Evolutionary conservation across 2,888 invertebrate genomes (phyloP), one percentile per base, ranked within the genome.

Genomic region (Unio delphinus): DNA sequence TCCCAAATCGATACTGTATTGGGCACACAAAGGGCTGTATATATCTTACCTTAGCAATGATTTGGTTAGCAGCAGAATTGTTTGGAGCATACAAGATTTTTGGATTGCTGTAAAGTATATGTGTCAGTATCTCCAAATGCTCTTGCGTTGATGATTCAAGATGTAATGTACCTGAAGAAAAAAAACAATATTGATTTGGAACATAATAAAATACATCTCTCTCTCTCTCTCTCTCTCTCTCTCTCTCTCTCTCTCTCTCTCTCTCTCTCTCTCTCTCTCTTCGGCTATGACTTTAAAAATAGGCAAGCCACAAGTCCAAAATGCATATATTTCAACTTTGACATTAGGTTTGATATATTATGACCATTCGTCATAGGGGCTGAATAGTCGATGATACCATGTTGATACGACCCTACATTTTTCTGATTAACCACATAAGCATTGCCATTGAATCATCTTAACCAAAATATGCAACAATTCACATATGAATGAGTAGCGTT

Each of bases 41-140:
- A 28, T 54, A 28, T 58, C 67, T 70, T 73, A 90, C 91, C 88
- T 90, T 89, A 68, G 84, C 71, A 56, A 91, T 90, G 61, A 91
- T 86, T 64, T 77, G 75, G 70, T 90, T 89, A 55, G 89, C 89
- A 56, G 86, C 88, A 18, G 90, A 89, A 57, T 87, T 88, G 69
- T 89, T 90, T 20, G 91, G 91, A 15, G 90, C 88, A 80, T 89
- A 91, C n/a, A 90, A 80, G 34, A 91, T 88, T 69, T 87, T 88
- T 0, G 91, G 91, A 80, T 90, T 90, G 71, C 88, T 89, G 75
- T 90, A 90, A n/a, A 91, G 75, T 18, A 90, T 86, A 73, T 90
- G 89, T 6, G 89, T 80, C 56, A 91, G 80, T 55, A 91, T 85
- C 6, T 88, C 88, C 34, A 91, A 73, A 56, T 69, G 56, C 55